phyloP scores from a whole-genome alignment of 2,888 invertebrate genomes.

The Apotomis betuletana region DNA sequence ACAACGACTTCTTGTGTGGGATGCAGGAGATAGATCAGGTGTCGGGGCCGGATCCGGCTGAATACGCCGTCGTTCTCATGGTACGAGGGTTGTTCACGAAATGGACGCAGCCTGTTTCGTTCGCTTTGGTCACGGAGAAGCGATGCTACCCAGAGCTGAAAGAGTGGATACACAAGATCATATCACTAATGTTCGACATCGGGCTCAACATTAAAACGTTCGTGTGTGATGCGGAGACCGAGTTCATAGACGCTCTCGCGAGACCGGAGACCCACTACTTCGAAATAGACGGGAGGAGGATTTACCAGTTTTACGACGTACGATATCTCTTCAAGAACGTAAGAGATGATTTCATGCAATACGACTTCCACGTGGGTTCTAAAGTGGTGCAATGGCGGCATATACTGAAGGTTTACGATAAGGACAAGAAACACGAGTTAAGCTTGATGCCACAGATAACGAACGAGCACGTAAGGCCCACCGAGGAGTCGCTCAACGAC shows the following conservation, averaged over 20 bases:
- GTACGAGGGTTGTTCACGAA: conserved; percentile 6
- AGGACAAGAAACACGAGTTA: background rate
- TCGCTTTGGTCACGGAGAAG: conserved; percentile 14
- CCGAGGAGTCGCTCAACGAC: background rate
- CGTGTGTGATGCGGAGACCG: conserved; percentile 14
- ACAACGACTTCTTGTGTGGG: conserved; percentile 10
- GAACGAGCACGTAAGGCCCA: conserved; percentile 1
- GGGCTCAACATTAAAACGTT: conserved; percentile 14
- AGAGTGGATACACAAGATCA: conserved; percentile 21
- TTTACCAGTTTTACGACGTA: conserved; percentile 15
- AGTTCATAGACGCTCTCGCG: conserved; percentile 7
- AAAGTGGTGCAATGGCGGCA: conserved; percentile 12
- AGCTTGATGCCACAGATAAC: conserved; percentile 15
- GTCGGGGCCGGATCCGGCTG: conserved; percentile 5
- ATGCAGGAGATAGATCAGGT: conserved; percentile 27
- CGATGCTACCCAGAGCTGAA: conserved; percentile 16
- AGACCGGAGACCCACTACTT: conserved; percentile 4
- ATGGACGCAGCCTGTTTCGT: conserved; percentile 19
- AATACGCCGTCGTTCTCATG: conserved; percentile 6
- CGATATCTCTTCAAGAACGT: conserved; percentile 16
- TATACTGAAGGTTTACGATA: conserved; percentile 17
- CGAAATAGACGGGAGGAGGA: conserved; percentile 11
- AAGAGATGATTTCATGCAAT: background rate
- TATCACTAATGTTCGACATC: conserved; percentile 11
- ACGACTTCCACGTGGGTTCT: conserved; percentile 1